A percentile compares a stretch with the other conserved stretches of the same genome.
phyloP scores from a whole-genome alignment of 2,113 vertebrate species.

The Corythornis madagascariensis region DNA sequence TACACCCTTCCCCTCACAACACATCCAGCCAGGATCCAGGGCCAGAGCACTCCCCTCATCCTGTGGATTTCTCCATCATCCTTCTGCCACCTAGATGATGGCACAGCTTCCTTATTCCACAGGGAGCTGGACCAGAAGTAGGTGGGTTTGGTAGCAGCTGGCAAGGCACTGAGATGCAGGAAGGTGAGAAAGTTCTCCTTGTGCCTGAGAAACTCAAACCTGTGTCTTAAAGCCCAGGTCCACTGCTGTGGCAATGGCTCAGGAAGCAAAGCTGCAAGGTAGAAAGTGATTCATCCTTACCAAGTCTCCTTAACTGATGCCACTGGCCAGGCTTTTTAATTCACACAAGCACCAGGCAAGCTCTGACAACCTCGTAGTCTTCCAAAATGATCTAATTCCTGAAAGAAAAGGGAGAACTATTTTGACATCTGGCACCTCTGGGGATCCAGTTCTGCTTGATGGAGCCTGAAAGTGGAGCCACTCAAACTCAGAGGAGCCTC shows the following conservation, averaged over 20 bases:
- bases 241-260: background rate
- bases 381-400: background rate
- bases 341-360: background rate
- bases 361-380: background rate
- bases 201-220: background rate
- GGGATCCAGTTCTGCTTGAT: background rate
- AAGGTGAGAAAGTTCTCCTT: background rate
- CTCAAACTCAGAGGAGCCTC: background rate
- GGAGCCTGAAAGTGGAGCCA: background rate
- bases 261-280: background rate
- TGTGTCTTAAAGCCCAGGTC: background rate
- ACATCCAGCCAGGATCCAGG: background rate
- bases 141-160: background rate
- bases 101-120: background rate
- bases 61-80: background rate
- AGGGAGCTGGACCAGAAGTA: background rate
- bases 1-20: background rate
- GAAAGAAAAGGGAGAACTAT: background rate
- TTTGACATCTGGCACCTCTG: background rate
- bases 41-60: background rate
- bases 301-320: background rate
- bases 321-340: background rate
- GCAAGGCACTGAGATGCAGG: rapidly evolving
- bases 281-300: background rate
- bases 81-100: background rate